Conservation (phyloP, 2,113 vertebrate genomes). For the Sterrhoptilus dennistouni region DNA sequence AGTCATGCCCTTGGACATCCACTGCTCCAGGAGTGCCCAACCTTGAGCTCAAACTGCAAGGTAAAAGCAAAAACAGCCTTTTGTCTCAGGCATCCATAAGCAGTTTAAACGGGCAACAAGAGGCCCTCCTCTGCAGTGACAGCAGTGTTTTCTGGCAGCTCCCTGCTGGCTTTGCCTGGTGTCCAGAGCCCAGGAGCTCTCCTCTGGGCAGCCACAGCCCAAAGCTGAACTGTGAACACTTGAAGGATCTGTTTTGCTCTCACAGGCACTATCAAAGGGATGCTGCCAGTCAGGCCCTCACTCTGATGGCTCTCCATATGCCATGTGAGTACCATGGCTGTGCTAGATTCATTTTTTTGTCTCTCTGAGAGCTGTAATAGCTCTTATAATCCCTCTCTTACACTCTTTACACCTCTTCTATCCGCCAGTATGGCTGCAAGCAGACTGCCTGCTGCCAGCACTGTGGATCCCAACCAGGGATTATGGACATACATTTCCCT, state of each 20-base stretch:
- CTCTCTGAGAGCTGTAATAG: not conserved
- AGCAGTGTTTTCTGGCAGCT: not conserved
- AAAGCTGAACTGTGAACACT: not conserved
- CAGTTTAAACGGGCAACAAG: not conserved
- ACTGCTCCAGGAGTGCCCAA: not conserved
- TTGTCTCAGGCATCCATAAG: not conserved
- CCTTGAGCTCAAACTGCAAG: not conserved
- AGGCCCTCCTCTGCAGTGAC: not conserved
- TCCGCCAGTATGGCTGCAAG: rapidly evolving
- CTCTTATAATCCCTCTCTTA: not conserved
- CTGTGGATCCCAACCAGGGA: not conserved
- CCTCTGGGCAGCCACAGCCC: not conserved
- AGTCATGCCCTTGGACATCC: not conserved
- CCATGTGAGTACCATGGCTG: not conserved
- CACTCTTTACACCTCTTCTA: not conserved
- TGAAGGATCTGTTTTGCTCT: not conserved
- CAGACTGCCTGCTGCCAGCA: not conserved
- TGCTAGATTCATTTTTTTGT: not conserved
- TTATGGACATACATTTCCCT: not conserved
- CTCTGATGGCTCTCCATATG: not conserved
- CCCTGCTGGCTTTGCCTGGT: not conserved
- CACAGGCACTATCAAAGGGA: not conserved
- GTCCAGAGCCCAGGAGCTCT: not conserved
- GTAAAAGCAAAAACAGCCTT: not conserved
- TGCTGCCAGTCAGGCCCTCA: not conserved